A percentile compares a stretch with the other conserved stretches of the same genome.
Evolutionary conservation across 2,888 invertebrate genomes (phyloP).

Genomic region (Branchipolynoe longqiensis): DNA sequence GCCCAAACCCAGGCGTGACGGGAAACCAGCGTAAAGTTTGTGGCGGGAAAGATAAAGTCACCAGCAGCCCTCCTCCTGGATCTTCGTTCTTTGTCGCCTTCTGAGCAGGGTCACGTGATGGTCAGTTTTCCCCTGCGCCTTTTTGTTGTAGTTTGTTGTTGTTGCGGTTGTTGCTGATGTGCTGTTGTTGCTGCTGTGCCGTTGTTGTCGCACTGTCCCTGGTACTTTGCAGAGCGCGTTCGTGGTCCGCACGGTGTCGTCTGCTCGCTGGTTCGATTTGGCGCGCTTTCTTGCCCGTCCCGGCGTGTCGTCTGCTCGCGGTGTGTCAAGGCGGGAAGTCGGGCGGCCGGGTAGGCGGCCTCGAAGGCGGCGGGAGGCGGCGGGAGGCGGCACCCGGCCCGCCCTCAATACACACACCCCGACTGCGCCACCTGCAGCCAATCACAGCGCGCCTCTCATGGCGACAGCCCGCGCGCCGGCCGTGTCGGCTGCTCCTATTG

Average conservation of each 20-base stretch:
- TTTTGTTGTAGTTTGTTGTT: no score
- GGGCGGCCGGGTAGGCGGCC: background rate
- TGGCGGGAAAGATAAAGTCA: no score
- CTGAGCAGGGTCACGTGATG: no score
- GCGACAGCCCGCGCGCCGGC: slow-evolving; percentile 8
- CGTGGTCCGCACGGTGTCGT: background rate
- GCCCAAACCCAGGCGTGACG: no score
- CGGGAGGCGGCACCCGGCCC: background rate
- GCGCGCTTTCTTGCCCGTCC: background rate
- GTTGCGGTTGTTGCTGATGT: no score
- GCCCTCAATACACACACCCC: background rate
- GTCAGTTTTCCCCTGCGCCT: no score
- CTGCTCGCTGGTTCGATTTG: background rate
- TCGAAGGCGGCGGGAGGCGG: background rate
- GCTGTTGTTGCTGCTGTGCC: no score
- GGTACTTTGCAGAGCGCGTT: background rate
- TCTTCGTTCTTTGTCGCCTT: no score
- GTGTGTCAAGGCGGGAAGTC: background rate
- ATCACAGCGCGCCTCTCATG: slow-evolving; percentile 29
- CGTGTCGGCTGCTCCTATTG: background rate
- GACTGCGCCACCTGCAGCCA: background rate
- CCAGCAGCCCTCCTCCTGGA: no score
- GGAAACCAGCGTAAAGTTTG: no score
- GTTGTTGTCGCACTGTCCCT: no score
- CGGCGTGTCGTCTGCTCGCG: background rate